Evolutionary conservation across 2,113 vertebrate species (phyloP).

Genomic region (Helogale parvula): DNA sequence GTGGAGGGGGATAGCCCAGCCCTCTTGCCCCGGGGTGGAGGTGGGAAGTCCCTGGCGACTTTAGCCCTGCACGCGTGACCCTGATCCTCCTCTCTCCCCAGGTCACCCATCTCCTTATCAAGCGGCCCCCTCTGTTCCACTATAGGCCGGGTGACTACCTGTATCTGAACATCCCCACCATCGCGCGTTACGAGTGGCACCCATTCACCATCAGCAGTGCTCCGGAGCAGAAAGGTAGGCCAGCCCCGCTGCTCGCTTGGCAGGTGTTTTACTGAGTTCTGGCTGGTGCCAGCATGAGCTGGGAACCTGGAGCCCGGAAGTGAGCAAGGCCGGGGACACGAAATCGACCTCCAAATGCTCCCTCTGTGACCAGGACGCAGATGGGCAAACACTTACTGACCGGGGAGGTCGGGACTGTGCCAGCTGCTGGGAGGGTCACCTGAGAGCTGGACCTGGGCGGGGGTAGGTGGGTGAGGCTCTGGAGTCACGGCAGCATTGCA

Average conservation of each 20-base stretch:
- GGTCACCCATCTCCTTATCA: slow-evolving; percentile 95
- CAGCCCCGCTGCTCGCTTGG: accelerated
- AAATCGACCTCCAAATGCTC: neutral
- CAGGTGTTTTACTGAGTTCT: neutral
- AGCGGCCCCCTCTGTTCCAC: slow-evolving; percentile 89
- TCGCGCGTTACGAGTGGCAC: slow-evolving; percentile 94
- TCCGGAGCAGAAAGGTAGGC: slow-evolving; percentile 91
- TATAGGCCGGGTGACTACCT: slow-evolving; percentile 94
- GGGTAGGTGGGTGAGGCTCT: neutral
- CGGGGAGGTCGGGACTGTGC: neutral
- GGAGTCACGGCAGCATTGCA: neutral
- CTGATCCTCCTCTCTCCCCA: slow-evolving; percentile 61
- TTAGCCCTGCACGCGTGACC: neutral
- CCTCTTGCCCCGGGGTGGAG: neutral
- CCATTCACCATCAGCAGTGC: slow-evolving; percentile 97
- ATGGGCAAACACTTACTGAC: neutral
- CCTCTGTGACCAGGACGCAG: neutral
- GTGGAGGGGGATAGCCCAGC: neutral
- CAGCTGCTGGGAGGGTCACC: neutral
- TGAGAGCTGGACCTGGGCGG: neutral
- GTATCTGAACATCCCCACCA: slow-evolving; percentile 93
- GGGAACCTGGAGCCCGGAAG: neutral
- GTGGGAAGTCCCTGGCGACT: neutral
- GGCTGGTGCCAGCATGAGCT: neutral
- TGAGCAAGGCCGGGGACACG: neutral